Conservation (phyloP, 2,113 vertebrate species). For the Beaufortia kweichowensis region DNA sequence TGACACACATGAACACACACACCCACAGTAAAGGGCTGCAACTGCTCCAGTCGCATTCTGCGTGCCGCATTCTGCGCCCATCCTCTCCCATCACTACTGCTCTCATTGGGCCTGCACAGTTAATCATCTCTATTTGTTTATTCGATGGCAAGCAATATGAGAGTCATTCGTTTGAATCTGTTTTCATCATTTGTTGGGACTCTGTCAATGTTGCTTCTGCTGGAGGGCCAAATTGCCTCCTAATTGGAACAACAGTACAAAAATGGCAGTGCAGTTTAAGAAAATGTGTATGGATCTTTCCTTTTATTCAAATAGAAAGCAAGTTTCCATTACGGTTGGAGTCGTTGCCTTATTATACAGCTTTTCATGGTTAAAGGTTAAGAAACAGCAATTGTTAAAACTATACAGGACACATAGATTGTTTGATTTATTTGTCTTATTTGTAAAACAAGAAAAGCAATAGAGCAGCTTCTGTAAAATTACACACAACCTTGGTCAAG, state of each 20-base stretch:
- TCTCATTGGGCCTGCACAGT: constrained; percentile 62
- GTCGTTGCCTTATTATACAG: not conserved
- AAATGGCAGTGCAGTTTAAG: constrained; percentile 12
- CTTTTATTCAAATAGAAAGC: constrained; percentile 2
- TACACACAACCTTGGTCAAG: not conserved
- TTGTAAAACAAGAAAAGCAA: not conserved
- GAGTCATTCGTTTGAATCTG: constrained; percentile 67
- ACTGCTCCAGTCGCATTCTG: constrained; percentile 49
- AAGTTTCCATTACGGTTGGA: constrained; percentile 11
- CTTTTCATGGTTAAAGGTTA: constrained; percentile 13
- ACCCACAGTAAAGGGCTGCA: constrained; percentile 45
- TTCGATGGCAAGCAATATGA: constrained; percentile 64
- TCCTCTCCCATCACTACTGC: constrained; percentile 40
- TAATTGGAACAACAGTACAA: constrained; percentile 23
- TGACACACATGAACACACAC: constrained; percentile 44
- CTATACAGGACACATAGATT: not conserved
- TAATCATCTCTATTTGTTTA: constrained; percentile 74
- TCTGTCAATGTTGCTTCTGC: constrained; percentile 54
- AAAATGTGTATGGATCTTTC: constrained; percentile 26
- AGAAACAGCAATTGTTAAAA: not conserved
- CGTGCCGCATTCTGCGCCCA: constrained; percentile 35
- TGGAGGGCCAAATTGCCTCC: constrained; percentile 33
- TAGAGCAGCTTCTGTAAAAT: too few relatives aligned
- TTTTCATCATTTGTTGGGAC: constrained; percentile 67
- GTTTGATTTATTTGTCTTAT: not conserved